Conservation (phyloP, 1,140 invertebrate species). For the Lutraria rhynchaena region DNA sequence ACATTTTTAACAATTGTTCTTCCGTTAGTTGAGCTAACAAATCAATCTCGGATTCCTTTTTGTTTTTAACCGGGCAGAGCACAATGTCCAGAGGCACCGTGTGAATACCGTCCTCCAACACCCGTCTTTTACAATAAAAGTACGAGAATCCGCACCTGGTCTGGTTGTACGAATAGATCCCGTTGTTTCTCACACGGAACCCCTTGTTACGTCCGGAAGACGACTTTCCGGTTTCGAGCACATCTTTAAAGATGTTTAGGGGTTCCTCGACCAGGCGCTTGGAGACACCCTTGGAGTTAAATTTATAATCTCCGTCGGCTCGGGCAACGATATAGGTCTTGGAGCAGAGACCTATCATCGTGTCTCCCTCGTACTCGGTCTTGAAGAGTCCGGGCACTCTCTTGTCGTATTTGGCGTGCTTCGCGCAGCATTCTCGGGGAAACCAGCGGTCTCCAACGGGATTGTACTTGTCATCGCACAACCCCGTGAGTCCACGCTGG, state of each 20-base stretch:
- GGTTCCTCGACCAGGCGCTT: not conserved
- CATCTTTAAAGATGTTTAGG: not conserved
- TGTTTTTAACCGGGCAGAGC: not conserved
- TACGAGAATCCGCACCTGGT: not conserved
- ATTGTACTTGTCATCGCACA: conserved; percentile 15
- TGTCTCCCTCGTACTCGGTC: not conserved
- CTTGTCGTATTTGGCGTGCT: conserved; percentile 11
- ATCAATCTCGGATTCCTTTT: too few species aligned
- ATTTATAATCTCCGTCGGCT: not conserved
- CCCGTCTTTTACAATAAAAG: conserved; percentile 1
- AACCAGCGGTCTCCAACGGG: conserved; percentile 22
- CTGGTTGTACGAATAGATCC: conserved; percentile 13
- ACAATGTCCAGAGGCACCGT: conserved; percentile 7
- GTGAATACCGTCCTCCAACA: conserved; percentile 15
- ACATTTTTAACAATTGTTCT: too few species aligned
- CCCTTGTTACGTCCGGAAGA: not conserved
- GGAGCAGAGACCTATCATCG: not conserved
- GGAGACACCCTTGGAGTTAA: conserved; percentile 10
- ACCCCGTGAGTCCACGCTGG: conserved; percentile 6
- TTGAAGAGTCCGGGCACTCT: conserved; percentile 13
- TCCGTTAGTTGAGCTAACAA: too few species aligned
- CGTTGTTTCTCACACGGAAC: conserved; percentile 29
- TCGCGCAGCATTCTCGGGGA: conserved; percentile 1
- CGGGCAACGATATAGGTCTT: not conserved
- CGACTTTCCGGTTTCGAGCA: not conserved